Base-by-base conservation (phyloP, 2,797 vertebrate genomes). In the Gallinago solitaria region DNA sequence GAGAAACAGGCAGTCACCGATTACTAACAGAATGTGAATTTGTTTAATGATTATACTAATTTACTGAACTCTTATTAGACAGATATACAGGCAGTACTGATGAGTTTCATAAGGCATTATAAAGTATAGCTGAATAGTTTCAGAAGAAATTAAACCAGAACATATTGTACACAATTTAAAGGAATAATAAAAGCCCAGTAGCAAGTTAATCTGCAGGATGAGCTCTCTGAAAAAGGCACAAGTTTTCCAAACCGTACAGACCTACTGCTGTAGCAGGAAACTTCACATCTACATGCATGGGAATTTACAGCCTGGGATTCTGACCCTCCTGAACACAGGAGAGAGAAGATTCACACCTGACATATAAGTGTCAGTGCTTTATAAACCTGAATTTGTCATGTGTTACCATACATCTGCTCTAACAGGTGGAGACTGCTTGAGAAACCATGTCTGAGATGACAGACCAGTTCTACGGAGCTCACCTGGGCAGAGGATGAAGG, bases 41-140 rank as follows among this genome's bases (percentile, higher is more conserved):
- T 94, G 61, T 82, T 95, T 82, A 90, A 96, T 84, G 77, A 87
- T 90, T 87, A 95, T 64, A 70, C 56, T 95, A 76, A 95, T 93
- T 91, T 71, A 87, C 56, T 63, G 48, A 92, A 77, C 48, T 79
- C 51, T 74, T 90, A 86, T 51, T 82, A 88, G 77, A 84, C 54
- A 76, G 79, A 76, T 56, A 86, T 18, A 63, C 23, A 83, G 53
- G 32, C 39, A 87, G 32, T 90, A 95, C 43, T 77, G 87, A 95
- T 74, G 91, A 89, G 67, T 61, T 90, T 68, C 81, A 89, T 70
- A 91, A 91, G 54, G 88, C 64, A 82, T 84, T 82, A 76, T 65
- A 75, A 89, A 95, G 33, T 56, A 91, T 30, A 51, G 79, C 64
- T 95, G 90, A 93, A 56, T 50, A 88, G 83, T 82, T 88, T 83